Conservation (phyloP, 2,888 invertebrate species). For the Hydrotaea cyrtoneurina region DNA sequence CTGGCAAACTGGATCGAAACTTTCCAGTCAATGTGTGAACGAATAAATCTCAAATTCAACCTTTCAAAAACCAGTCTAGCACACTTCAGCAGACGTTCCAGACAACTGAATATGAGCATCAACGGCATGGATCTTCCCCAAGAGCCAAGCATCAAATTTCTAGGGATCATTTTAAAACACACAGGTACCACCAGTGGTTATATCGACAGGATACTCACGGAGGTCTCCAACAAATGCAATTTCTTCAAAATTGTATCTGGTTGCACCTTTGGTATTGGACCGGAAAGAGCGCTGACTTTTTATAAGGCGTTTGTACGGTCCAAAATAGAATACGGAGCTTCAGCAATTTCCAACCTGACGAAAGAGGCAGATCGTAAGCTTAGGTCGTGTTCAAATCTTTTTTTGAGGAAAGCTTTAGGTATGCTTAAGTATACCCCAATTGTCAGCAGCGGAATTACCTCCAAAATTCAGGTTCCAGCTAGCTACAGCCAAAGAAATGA, state of each 20-base stretch:
- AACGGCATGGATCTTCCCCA: not conserved
- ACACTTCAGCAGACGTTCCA: not conserved
- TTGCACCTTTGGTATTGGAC: slow-evolving; percentile 21
- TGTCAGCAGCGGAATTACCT: too few species aligned
- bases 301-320: not conserved
- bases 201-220: not conserved
- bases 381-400: too few species aligned
- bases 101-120: not conserved
- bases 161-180: not conserved
- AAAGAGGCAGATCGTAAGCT: too few species aligned
- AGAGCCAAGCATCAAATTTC: not conserved
- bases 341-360: too few species aligned
- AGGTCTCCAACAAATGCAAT: not conserved
- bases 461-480: too few species aligned
- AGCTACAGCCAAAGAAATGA: too few species aligned
- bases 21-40: not conserved
- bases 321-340: slow-evolving; percentile 15
- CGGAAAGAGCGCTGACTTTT: not conserved
- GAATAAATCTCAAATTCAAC: slow-evolving; percentile 9
- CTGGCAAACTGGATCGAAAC: not conserved
- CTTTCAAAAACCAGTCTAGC: not conserved
- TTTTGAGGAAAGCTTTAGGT: too few species aligned
- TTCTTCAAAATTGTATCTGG: slow-evolving; percentile 11
- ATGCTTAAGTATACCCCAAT: too few species aligned
- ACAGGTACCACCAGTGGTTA: not conserved